Conservation (phyloP, 37 sponge, comb jelly and placozoan genomes). For the Hexactinellida sp. region DNA sequence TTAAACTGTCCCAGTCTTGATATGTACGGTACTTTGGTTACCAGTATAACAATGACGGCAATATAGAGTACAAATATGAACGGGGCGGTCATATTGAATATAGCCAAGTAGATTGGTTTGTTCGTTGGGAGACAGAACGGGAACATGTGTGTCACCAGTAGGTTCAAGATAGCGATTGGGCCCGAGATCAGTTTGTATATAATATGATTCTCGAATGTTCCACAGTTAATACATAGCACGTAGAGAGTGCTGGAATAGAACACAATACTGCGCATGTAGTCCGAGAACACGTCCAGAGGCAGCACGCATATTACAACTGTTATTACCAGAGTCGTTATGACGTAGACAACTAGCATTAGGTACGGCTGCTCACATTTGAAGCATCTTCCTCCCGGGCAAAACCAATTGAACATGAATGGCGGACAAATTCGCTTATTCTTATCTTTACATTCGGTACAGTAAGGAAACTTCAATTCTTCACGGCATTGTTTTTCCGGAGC, state of each 20-base stretch:
- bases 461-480: neutral
- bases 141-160: neutral
- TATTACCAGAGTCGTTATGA: neutral
- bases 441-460: neutral
- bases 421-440: neutral
- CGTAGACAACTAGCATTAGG: neutral
- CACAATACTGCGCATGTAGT: neutral
- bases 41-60: neutral
- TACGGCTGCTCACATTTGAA: neutral
- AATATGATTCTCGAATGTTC: neutral
- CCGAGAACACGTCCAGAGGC: neutral
- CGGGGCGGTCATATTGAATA: neutral
- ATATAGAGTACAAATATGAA: neutral
- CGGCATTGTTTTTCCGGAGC: neutral
- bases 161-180: neutral
- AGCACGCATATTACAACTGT: neutral
- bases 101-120: neutral
- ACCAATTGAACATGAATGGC: neutral
- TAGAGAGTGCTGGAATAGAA: conserved; percentile 9
- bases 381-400: neutral
- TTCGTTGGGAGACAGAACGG: neutral
- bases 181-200: neutral
- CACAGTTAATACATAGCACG: neutral
- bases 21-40: neutral
- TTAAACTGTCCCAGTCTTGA: neutral